Conservation (phyloP, 2,113 vertebrate species). For the Vidua macroura region DNA sequence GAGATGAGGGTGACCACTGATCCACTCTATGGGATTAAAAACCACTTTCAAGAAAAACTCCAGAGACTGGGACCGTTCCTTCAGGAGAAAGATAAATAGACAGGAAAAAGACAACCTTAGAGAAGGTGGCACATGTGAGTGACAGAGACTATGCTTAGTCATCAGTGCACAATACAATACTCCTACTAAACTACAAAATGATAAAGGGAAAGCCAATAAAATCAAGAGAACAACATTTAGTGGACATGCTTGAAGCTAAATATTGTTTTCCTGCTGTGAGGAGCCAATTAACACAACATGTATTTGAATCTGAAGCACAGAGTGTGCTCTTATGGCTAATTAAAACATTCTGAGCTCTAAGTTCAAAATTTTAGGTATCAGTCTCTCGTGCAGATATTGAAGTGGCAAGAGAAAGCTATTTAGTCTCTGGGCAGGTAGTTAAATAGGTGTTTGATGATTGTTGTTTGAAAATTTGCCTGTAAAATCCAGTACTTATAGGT, state of each 20-base stretch:
- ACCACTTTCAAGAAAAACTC: not conserved
- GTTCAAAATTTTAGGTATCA: constrained; percentile 21
- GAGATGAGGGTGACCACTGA: not conserved
- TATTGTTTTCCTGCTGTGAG: not conserved
- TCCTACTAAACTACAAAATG: not conserved
- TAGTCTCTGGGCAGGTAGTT: not conserved
- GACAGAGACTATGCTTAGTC: not conserved
- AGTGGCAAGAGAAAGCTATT: not conserved
- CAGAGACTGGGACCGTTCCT: not conserved
- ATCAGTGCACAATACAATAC: not conserved
- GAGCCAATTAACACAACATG: not conserved
- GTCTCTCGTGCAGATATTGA: not conserved
- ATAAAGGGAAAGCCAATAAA: not conserved
- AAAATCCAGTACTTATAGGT: not conserved
- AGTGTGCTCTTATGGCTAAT: not conserved
- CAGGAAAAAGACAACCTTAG: not conserved
- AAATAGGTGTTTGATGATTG: not conserved
- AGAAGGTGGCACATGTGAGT: not conserved
- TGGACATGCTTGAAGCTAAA: not conserved
- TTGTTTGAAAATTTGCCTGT: not conserved
- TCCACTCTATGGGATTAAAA: not conserved
- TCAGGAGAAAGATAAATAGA: not conserved
- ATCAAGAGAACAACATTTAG: not conserved
- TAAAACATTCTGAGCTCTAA: not conserved
- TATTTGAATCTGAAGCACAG: not conserved